Percentiles rank a stretch among this genome's conserved stretches.
Evolutionary conservation across 2,888 invertebrate species (phyloP).

Genomic region (Hetaerina titia): DNA sequence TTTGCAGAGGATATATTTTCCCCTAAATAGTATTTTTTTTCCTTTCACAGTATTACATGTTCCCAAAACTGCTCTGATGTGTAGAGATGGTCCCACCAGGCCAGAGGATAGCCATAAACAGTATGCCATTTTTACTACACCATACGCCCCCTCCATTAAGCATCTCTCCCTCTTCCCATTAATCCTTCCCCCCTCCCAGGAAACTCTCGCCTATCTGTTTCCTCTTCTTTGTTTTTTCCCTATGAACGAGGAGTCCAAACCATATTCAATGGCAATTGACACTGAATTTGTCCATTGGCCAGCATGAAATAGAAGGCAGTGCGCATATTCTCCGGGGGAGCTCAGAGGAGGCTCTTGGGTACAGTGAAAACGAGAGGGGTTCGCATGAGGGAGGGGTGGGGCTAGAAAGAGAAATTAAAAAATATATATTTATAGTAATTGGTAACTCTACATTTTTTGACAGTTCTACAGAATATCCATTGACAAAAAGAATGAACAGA

Average conservation of each 20-base stretch:
- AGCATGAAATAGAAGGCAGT: slow-evolving; percentile 66
- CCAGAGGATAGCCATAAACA: slow-evolving; percentile 67
- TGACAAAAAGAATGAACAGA: slow-evolving; percentile 62
- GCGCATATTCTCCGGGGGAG: slow-evolving; percentile 59
- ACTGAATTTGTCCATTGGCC: slow-evolving; percentile 57
- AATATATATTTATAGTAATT: slow-evolving; percentile 65
- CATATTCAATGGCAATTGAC: slow-evolving; percentile 55
- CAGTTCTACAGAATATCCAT: slow-evolving; percentile 64
- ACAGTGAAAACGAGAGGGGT: slow-evolving; percentile 51
- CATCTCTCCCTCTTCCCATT: slow-evolving; percentile 43
- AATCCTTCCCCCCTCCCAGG: slow-evolving; percentile 53
- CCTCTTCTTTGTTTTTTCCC: slow-evolving; percentile 42
- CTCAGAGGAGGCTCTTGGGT: slow-evolving; percentile 62
- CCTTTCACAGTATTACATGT: slow-evolving; percentile 65
- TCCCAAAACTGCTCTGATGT: slow-evolving; percentile 67
- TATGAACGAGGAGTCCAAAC: slow-evolving; percentile 36
- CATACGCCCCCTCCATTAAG: slow-evolving; percentile 48
- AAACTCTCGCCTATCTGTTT: slow-evolving; percentile 40
- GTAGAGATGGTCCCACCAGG: slow-evolving; percentile 67
- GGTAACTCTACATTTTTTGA: slow-evolving; percentile 63
- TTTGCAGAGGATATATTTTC: slow-evolving; percentile 62
- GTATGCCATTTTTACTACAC: slow-evolving; percentile 67
- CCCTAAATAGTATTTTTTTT: slow-evolving; percentile 37
- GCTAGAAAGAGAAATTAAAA: slow-evolving; percentile 60
- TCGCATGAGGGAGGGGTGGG: slow-evolving; percentile 61